Evolutionary conservation across 2,888 invertebrate genomes (phyloP).

Genomic region (Vanessa cardui): DNA sequence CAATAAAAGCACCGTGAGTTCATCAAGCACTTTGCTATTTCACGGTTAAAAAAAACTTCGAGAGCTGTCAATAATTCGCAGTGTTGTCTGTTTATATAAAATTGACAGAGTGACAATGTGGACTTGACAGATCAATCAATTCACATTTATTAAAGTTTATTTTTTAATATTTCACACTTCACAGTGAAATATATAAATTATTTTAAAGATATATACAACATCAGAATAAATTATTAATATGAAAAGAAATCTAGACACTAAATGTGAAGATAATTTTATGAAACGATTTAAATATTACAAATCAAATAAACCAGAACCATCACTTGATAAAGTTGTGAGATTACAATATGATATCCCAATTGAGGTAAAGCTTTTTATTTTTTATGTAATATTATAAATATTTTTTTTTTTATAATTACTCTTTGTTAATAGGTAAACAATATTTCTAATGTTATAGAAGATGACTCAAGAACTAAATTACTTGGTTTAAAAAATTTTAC

Average conservation of each 20-base stretch:
- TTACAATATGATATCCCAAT: conserved; percentile 54
- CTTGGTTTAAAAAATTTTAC: conserved; percentile 56
- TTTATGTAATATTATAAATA: background rate
- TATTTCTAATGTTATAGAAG: conserved; percentile 12
- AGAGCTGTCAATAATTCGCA: too few species aligned
- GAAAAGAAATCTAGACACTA: conserved; percentile 12
- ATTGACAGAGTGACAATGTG: too few species aligned
- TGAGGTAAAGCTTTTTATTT: conserved; percentile 46
- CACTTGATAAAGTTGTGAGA: conserved; percentile 85
- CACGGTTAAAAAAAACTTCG: too few species aligned
- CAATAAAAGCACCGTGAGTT: too few species aligned
- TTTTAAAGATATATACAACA: too few species aligned
- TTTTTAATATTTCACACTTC: too few species aligned
- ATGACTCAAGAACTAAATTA: conserved; percentile 52
- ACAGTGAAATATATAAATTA: too few species aligned
- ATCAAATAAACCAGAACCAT: conserved; percentile 85
- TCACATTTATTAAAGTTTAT: too few species aligned
- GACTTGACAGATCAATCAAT: too few species aligned
- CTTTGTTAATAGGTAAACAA: conserved; percentile 1
- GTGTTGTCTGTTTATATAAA: too few species aligned
- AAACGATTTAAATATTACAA: conserved; percentile 91
- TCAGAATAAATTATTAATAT: background rate
- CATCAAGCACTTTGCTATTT: too few species aligned
- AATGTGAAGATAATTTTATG: conserved; percentile 79
- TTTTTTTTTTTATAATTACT: background rate